Percentiles rank a stretch among this genome's conserved stretches.
phyloP scores from a whole-genome alignment of 2,797 vertebrate species.

The Anguilla anguilla region DNA sequence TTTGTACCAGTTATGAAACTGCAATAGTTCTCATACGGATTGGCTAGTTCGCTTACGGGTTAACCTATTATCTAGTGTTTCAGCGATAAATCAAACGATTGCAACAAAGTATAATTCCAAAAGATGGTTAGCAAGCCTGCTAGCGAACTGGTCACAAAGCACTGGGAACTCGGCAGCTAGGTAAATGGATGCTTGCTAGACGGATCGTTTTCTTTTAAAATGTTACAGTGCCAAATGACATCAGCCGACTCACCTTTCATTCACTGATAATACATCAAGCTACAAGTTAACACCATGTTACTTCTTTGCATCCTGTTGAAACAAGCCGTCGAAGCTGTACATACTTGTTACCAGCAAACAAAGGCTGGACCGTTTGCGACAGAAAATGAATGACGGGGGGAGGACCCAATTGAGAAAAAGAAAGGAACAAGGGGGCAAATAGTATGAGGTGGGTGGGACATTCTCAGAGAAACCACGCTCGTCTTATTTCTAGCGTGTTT shows the following conservation, averaged over 20 bases:
- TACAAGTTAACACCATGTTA: neutral
- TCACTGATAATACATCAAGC: neutral
- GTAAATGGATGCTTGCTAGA: neutral
- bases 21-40: neutral
- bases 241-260: neutral
- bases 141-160: neutral
- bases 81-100: conserved; percentile 2
- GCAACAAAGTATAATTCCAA: conserved; percentile 10
- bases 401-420: neutral
- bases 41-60: neutral
- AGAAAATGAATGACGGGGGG: conserved; percentile 8
- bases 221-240: neutral
- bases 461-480: neutral
- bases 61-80: neutral
- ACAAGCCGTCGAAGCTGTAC: neutral
- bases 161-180: neutral
- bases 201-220: neutral
- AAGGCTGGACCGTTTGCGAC: conserved; percentile 9
- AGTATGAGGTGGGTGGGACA: conserved; percentile 11
- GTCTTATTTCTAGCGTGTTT: neutral
- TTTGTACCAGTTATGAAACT: neutral
- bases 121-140: neutral
- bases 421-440: neutral
- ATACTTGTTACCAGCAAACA: conserved; percentile 19
- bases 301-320: conserved; percentile 6